Conservation (phyloP, 2,113 vertebrate genomes). For the Rhodinocichla rosea region DNA sequence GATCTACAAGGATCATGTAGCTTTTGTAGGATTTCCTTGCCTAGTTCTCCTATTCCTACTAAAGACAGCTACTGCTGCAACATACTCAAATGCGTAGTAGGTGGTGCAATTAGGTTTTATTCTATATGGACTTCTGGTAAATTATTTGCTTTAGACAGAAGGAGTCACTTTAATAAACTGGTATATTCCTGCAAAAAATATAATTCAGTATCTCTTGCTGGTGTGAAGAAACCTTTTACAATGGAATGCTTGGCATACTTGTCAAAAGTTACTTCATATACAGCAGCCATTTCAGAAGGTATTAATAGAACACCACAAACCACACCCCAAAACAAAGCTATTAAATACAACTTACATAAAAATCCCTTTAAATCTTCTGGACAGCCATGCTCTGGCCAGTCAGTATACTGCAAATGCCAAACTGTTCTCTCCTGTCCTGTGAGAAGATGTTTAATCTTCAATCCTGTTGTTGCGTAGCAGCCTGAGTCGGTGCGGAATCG, state of each 20-base stretch:
- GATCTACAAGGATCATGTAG: neutral
- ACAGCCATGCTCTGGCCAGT: constrained; percentile 96
- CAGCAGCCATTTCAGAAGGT: neutral
- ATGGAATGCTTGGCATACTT: neutral
- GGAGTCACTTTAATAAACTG: neutral
- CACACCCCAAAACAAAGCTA: neutral
- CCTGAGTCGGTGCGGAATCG: constrained; percentile 96
- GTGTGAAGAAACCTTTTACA: neutral
- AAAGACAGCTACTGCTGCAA: neutral
- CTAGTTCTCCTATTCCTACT: neutral
- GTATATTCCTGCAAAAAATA: neutral
- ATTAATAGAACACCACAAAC: neutral
- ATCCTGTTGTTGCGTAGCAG: constrained; percentile 95
- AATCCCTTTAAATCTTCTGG: constrained; percentile 96
- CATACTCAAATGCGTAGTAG: neutral
- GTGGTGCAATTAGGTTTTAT: neutral
- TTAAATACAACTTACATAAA: constrained; percentile 82
- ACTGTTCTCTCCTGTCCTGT: constrained; percentile 93
- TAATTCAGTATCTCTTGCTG: neutral
- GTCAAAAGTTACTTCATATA: neutral
- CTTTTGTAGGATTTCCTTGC: neutral
- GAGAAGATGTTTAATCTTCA: constrained; percentile 95
- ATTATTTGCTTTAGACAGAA: neutral
- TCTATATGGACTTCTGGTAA: neutral
- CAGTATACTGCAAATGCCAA: constrained; percentile 98